Evolutionary conservation across 2,797 vertebrate genomes (phyloP).

Genomic region (Gallinago nigripennis): DNA sequence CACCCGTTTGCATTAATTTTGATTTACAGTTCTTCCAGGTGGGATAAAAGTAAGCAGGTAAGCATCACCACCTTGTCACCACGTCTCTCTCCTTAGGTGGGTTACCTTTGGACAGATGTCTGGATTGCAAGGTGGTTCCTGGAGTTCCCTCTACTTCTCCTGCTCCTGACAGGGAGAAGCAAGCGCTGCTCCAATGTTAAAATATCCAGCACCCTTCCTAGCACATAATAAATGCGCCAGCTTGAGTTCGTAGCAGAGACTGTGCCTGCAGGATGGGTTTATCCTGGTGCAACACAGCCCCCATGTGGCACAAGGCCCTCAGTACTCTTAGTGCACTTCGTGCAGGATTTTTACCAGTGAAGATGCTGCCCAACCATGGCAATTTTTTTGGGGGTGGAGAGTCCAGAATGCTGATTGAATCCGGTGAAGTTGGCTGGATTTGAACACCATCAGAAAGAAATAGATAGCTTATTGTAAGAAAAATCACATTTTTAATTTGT

Average conservation of each 20-base stretch:
- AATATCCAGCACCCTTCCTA: background rate
- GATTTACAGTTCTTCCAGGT: background rate
- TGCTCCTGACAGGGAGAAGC: background rate
- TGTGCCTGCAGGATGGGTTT: background rate
- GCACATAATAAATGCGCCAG: rapidly evolving
- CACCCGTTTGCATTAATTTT: background rate
- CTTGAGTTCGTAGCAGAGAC: background rate
- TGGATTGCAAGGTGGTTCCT: background rate
- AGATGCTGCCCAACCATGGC: rapidly evolving
- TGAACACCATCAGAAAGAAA: background rate
- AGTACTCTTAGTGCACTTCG: rapidly evolving
- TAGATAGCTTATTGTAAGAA: background rate
- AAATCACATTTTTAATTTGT: background rate
- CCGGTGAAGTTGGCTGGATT: background rate
- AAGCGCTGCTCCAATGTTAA: background rate
- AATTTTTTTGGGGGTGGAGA: background rate
- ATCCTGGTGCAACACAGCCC: background rate
- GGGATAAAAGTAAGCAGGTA: background rate
- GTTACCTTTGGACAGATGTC: background rate
- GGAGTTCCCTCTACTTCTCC: background rate
- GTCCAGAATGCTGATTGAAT: background rate
- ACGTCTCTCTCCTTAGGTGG: background rate
- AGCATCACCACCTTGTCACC: background rate
- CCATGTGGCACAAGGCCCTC: background rate
- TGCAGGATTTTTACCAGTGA: background rate